phyloP scores from a whole-genome alignment of 2,113 vertebrate genomes.

The Piprites chloris region DNA sequence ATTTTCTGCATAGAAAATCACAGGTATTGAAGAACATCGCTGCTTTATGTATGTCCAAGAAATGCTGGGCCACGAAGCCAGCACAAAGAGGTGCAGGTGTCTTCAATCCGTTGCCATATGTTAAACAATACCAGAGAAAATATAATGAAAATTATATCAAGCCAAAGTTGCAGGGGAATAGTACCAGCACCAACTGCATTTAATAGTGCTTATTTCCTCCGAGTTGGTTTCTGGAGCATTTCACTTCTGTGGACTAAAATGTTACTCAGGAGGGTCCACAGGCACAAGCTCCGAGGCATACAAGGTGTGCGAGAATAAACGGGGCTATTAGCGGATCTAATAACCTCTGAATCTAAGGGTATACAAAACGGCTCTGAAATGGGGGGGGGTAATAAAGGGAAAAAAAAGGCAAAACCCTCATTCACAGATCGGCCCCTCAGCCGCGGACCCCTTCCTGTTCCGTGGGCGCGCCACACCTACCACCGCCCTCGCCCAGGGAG shows the following conservation, averaged over 20 bases:
- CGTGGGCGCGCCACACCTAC: not conserved
- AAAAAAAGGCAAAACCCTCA: not conserved
- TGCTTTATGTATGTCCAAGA: rapidly evolving
- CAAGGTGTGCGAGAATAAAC: rapidly evolving
- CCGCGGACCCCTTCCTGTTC: rapidly evolving
- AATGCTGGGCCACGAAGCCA: rapidly evolving
- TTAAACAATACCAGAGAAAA: rapidly evolving
- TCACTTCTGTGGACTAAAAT: no score
- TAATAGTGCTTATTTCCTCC: not conserved
- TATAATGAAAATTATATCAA: rapidly evolving
- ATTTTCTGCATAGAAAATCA: not conserved
- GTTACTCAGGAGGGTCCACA: rapidly evolving
- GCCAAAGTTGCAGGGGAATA: not conserved
- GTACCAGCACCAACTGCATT: not conserved
- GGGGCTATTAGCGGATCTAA: not conserved
- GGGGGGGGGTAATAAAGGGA: not conserved
- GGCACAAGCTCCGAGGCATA: rapidly evolving
- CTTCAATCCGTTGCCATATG: not conserved
- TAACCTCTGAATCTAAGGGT: not conserved
- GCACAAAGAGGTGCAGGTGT: not conserved
- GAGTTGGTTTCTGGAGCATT: not conserved
- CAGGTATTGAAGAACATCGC: rapidly evolving
- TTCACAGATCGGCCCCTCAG: not conserved
- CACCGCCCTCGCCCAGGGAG: not conserved
- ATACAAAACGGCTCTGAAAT: not conserved